Evolutionary conservation across 2,888 invertebrate genomes (phyloP).

Genomic region (Plusia festucae): DNA sequence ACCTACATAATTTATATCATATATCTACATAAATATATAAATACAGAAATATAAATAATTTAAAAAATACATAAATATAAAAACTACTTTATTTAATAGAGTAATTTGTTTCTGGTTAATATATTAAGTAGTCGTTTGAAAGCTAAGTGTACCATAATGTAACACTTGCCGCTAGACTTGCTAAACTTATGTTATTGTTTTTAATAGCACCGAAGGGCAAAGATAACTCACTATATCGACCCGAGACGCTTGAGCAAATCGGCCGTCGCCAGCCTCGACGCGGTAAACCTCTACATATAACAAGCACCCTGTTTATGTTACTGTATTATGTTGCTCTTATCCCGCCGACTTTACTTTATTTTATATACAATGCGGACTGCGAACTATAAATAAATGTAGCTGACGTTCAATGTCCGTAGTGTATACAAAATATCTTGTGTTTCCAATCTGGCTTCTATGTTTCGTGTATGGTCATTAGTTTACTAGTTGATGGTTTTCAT

Average conservation of each 20-base stretch:
- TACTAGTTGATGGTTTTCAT: conserved; percentile 27
- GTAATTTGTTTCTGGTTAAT: not conserved
- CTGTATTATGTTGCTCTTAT: conserved; percentile 68
- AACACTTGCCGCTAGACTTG: conserved; percentile 1
- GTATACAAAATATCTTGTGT: conserved; percentile 39
- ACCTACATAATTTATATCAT: too few species aligned
- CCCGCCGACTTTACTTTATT: conserved; percentile 49
- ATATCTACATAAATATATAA: too few species aligned
- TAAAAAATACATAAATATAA: too few species aligned
- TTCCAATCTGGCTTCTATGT: conserved; percentile 51
- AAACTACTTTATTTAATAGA: too few species aligned
- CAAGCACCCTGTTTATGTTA: conserved; percentile 74
- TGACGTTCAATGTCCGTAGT: conserved; percentile 32
- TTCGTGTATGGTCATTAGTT: conserved; percentile 43
- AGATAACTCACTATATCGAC: conserved; percentile 86
- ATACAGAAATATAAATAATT: too few species aligned
- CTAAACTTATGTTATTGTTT: conserved; percentile 69
- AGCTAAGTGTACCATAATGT: conserved; percentile 7
- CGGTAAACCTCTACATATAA: conserved; percentile 78
- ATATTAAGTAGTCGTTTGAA: conserved; percentile 24
- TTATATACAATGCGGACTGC: conserved; percentile 44
- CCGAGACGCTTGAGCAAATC: conserved; percentile 85
- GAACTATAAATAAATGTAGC: conserved; percentile 19
- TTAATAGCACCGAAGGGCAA: conserved; percentile 86
- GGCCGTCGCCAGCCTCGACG: conserved; percentile 82